phyloP scores from a whole-genome alignment of 92 coral and sea anemone genomes.

The Virgularia gustaviana region DNA sequence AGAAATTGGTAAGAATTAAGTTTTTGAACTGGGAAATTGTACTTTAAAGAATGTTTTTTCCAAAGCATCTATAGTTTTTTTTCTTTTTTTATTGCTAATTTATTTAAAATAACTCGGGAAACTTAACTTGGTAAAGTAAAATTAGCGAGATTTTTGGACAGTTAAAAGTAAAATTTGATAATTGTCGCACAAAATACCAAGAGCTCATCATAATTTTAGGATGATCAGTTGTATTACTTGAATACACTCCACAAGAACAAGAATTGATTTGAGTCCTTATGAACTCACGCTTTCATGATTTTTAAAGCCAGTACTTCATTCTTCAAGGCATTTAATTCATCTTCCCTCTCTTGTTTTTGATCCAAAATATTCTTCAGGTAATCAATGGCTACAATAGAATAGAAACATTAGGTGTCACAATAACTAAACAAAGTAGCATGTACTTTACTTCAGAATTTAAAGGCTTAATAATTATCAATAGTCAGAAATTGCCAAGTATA shows the following conservation, averaged over 20 bases:
- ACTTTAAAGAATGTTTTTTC: too few relatives aligned
- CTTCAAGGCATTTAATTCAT: slow-evolving; percentile 81
- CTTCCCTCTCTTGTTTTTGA: slow-evolving; percentile 78
- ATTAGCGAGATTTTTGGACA: too few relatives aligned
- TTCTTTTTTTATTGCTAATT: too few relatives aligned
- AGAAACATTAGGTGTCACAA: not conserved
- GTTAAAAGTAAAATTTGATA: not conserved
- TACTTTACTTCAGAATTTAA: not conserved
- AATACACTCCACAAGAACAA: too few relatives aligned
- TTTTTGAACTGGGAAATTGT: too few relatives aligned
- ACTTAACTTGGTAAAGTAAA: too few relatives aligned
- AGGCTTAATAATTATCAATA: not conserved
- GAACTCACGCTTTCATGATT: slow-evolving; percentile 93
- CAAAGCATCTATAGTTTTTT: too few relatives aligned
- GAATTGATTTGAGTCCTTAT: not conserved
- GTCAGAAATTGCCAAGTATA: too few relatives aligned
- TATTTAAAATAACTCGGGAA: too few relatives aligned
- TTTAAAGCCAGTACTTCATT: slow-evolving; percentile 94
- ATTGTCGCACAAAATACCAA: too few relatives aligned
- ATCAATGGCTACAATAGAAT: slow-evolving; percentile 91
- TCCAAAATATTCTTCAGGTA: slow-evolving; percentile 75
- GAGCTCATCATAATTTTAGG: not conserved
- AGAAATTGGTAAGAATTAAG: too few relatives aligned
- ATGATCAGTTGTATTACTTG: not conserved
- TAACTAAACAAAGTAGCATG: not conserved